These are phyloP conservation scores for Chaetodon trifasciatus DNA, from an alignment of 2,797 vertebrate species.

Conservation along the genomic window DNA sequence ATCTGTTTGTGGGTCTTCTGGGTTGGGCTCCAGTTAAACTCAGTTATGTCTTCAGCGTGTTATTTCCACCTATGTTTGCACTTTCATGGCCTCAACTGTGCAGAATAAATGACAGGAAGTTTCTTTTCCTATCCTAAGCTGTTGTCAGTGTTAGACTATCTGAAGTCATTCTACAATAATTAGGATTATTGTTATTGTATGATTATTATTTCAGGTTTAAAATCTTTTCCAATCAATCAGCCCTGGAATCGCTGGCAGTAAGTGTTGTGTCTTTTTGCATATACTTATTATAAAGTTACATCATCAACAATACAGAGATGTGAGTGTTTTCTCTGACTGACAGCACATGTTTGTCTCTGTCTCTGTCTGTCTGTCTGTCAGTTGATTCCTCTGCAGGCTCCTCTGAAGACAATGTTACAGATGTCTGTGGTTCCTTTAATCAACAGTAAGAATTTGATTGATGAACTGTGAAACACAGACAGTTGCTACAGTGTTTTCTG, in stretches of 20 bases:
- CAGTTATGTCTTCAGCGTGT: background rate
- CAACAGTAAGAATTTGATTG: conserved; percentile 86
- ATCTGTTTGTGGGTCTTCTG: background rate
- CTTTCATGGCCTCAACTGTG: background rate
- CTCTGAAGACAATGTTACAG: conserved; percentile 94
- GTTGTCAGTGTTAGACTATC: too few species aligned
- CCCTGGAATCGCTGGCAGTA: conserved; percentile 94
- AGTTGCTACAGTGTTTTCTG: background rate
- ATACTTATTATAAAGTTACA: background rate
- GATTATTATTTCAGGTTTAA: conserved; percentile 88
- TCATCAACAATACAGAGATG: background rate
- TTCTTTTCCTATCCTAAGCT: background rate
- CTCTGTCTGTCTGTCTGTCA: conserved; percentile 69
- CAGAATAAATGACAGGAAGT: background rate
- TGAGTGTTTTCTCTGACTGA: background rate
- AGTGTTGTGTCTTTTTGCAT: conserved; percentile 45
- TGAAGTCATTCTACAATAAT: too few species aligned
- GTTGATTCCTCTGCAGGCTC: conserved; percentile 94
- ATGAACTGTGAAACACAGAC: background rate
- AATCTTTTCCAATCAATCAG: conserved; percentile 95
- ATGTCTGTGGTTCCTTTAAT: conserved; percentile 93
- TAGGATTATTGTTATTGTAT: background rate
- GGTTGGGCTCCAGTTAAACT: too few species aligned
- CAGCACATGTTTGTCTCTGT: too few species aligned
- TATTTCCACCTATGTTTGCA: too few species aligned